These are phyloP conservation scores for Augochlora pura DNA, from an alignment of 1,140 invertebrate species.

Conservation along the genomic window DNA sequence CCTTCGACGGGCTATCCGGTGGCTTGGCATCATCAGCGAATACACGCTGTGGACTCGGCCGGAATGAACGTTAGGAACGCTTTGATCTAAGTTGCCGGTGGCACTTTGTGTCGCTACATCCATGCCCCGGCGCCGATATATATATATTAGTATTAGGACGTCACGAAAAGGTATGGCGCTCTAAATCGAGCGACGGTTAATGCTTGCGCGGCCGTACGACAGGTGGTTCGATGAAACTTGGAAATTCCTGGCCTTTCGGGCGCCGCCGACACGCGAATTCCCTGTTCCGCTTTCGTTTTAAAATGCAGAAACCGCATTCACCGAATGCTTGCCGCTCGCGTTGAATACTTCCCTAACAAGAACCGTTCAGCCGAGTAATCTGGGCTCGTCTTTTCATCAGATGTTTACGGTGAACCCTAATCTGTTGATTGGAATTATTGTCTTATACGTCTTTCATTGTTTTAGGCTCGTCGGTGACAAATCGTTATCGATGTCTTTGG, in stretches of 20 bases:
- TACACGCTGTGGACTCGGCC: slow-evolving; percentile 59
- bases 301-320: background rate
- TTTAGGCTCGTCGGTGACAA: too few relatives aligned
- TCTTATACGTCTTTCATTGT: too few relatives aligned
- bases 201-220: slow-evolving; percentile 29
- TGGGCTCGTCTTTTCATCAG: too few relatives aligned
- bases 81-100: slow-evolving; percentile 61
- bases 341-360: background rate
- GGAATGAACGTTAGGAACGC: slow-evolving; percentile 68
- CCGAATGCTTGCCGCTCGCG: background rate
- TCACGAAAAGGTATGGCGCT: slow-evolving; percentile 23
- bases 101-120: slow-evolving; percentile 38
- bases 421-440: too few relatives aligned
- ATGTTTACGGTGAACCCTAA: too few relatives aligned
- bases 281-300: background rate
- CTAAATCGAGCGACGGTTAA: slow-evolving; percentile 29
- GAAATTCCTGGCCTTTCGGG: slow-evolving; percentile 17
- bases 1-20: slow-evolving; percentile 44
- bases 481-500: too few relatives aligned
- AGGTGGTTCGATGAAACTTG: slow-evolving; percentile 33
- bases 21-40: slow-evolving; percentile 56
- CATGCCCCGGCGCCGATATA: slow-evolving; percentile 35
- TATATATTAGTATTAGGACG: slow-evolving; percentile 7
- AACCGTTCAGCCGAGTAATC: too few relatives aligned
- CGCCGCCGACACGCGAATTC: background rate